Percentiles rank a stretch among this genome's conserved stretches.
These are phyloP conservation scores for Rotaria magnacalcarata DNA, from an alignment of 2,888 invertebrate genomes.

Conservation along the genomic window DNA sequence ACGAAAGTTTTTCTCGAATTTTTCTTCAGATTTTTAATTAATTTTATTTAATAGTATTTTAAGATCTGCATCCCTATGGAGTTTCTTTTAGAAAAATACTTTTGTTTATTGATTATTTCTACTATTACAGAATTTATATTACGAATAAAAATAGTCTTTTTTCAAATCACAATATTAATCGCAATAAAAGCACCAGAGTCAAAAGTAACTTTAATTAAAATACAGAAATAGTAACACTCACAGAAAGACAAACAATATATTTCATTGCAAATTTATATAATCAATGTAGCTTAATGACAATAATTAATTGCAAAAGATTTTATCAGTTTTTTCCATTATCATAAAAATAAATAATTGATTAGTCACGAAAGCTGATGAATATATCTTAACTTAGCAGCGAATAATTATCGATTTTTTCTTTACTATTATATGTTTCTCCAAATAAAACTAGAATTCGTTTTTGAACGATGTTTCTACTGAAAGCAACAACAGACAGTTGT, in stretches of 20 bases:
- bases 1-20: no score
- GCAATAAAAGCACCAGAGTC: no score
- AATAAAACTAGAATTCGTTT: background rate
- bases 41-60: background rate
- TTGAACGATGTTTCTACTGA: background rate
- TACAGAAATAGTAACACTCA: background rate
- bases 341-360: no score
- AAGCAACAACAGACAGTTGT: background rate
- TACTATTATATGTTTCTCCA: background rate
- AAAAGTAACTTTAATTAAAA: background rate
- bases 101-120: background rate
- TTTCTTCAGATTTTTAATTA: no score
- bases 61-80: background rate
- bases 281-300: no score
- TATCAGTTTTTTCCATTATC: background rate
- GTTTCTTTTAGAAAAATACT: background rate
- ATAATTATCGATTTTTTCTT: background rate
- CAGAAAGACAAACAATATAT: no score
- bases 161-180: background rate
- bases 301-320: background rate
- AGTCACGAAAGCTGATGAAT: no score
- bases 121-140: background rate
- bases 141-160: background rate
- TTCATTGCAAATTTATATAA: no score
- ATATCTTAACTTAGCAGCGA: no score